Evolutionary conservation across 2,888 invertebrate genomes (phyloP).

Genomic region (Archips crataeganus): DNA sequence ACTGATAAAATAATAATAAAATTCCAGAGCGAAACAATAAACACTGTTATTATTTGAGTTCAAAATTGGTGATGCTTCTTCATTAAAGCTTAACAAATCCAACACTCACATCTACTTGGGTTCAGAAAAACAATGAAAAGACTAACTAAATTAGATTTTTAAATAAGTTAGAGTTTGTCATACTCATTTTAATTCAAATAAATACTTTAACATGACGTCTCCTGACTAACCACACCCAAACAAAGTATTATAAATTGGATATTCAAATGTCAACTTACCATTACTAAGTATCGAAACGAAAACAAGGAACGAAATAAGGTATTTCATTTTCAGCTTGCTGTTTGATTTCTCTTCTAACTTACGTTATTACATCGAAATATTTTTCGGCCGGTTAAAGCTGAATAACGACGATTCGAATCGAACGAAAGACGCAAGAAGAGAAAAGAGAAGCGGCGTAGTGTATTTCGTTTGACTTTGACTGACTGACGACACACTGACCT

Average conservation of each 20-base stretch:
- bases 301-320: slow-evolving; percentile 44
- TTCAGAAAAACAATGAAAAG: not conserved
- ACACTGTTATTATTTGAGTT: not conserved
- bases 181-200: not conserved
- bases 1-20: not conserved
- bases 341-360: not conserved
- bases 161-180: not conserved
- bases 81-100: not conserved
- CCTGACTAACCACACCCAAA: slow-evolving; percentile 55
- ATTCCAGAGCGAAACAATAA: not conserved
- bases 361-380: slow-evolving; percentile 2
- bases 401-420: not conserved
- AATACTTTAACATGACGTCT: not conserved
- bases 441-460: too few species aligned
- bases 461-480: too few species aligned
- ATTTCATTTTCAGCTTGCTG: slow-evolving; percentile 49
- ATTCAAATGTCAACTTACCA: slow-evolving; percentile 52
- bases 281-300: slow-evolving; percentile 48
- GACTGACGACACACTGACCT: too few species aligned
- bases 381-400: not conserved
- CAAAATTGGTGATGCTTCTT: not conserved
- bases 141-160: not conserved
- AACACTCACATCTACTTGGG: not conserved
- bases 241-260: not conserved
- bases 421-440: not conserved